Evolutionary conservation across 2,888 invertebrate genomes (phyloP), one percentile per base, ranked within the genome.

Genomic region (Dasysyrphus albostriatus): DNA sequence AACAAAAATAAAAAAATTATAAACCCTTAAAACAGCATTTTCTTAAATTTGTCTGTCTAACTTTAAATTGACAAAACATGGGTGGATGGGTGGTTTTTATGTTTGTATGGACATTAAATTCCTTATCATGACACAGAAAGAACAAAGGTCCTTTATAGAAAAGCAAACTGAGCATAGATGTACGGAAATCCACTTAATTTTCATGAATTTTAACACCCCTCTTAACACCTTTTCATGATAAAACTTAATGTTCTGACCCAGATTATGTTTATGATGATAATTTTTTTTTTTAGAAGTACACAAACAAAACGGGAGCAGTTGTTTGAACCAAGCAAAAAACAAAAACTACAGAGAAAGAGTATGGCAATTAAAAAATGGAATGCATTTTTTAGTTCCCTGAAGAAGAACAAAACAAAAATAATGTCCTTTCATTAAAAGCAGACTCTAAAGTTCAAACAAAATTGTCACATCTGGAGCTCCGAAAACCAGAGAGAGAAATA

Each of bases 241-340:
- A 58, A 37, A 58, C 58, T 58, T 16, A 34, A 58, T 58, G 37
- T 58, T 12, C 12, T 58, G 34, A 58, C 58, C 58, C 34, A 58
- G 58, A 37, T 58, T 58, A 9, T 16, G 9, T 19, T 34, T 9
- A 16, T 34, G 16, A 16, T 34, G 58, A 16, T 37, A 10, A n/a
- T n/a, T n/a, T n/a, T 16, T 16, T 58, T 24, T 16, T 58, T 34
- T n/a, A 9, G 58, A 37, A 24, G 58, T 6, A 16, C 16, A 5
- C 5, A 58, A 16, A 58, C 10, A 12, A 24, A 49, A 16, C 1
- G 24, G 19, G 12, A 51, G 10, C 24, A 10, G 10, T 58, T 32
- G 56, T 58, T 58, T 58, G 34, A 58, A 58, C 10, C 7, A 10
- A 37, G 10, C 5, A 5, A 34, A n/a, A n/a, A n/a, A 1, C n/a